These are phyloP conservation scores for Monochamus alternatus DNA, from an alignment of 2,888 invertebrate genomes.

Conservation along the genomic window DNA sequence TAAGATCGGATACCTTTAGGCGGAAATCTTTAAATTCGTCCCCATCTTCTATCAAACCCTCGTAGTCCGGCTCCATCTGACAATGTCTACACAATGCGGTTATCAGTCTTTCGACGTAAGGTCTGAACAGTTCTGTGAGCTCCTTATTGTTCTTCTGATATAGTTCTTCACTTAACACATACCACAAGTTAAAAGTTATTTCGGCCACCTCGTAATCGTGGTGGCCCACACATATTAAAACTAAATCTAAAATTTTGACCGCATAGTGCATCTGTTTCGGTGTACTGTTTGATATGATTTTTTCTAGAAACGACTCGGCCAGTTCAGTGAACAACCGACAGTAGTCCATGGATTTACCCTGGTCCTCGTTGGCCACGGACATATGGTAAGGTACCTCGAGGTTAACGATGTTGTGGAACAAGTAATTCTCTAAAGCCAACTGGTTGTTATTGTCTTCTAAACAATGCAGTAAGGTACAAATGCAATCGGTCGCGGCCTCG, in stretches of 20 bases:
- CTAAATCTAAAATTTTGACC: conserved; percentile 88
- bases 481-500: conserved; percentile 92
- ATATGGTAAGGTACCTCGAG: conserved; percentile 91
- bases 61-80: conserved; percentile 96
- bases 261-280: conserved; percentile 80
- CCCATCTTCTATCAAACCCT: conserved; percentile 86
- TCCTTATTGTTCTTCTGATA: conserved; percentile 90
- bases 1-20: conserved; percentile 89
- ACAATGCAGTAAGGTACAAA: conserved; percentile 89
- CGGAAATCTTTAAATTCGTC: conserved; percentile 91
- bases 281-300: conserved; percentile 80
- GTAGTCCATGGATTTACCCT: conserved; percentile 94
- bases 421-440: conserved; percentile 82
- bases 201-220: conserved; percentile 93
- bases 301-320: conserved; percentile 91
- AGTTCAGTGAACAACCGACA: conserved; percentile 96
- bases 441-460: conserved; percentile 85
- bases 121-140: conserved; percentile 87
- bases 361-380: conserved; percentile 94
- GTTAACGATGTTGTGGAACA: conserved; percentile 87
- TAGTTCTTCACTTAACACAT: conserved; percentile 92
- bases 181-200: conserved; percentile 98
- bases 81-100: conserved; percentile 91
- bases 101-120: conserved; percentile 92
- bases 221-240: conserved; percentile 94